Conservation (phyloP, 2,888 invertebrate species). For the Abscondita cerata region DNA sequence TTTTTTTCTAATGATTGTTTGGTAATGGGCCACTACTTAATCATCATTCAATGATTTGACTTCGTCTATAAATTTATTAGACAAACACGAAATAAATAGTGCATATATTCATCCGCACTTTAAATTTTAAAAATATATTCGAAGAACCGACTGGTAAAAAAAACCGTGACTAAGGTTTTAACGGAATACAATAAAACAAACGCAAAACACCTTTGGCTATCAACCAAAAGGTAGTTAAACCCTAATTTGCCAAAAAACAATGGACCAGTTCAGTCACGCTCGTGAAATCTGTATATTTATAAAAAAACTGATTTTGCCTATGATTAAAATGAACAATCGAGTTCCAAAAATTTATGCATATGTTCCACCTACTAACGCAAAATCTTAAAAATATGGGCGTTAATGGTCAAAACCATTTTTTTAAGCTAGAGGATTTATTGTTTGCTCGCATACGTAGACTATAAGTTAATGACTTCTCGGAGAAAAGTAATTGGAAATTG, state of each 20-base stretch:
- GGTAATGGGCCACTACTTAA: too few species aligned
- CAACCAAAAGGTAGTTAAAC: conserved; percentile 9
- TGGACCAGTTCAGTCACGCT: neutral
- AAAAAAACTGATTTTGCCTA: too few species aligned
- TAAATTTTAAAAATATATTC: conserved; percentile 2
- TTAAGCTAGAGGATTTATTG: neutral
- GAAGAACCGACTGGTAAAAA: neutral
- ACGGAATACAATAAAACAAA: conserved; percentile 8
- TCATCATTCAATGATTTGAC: conserved; percentile 4
- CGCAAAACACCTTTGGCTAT: neutral
- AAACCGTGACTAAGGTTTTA: conserved; percentile 5
- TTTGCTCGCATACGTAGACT: neutral
- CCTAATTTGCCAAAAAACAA: conserved; percentile 6
- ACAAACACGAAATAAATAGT: neutral
- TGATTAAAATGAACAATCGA: neutral
- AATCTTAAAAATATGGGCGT: neutral
- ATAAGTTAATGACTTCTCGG: neutral
- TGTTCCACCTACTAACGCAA: neutral
- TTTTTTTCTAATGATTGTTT: neutral
- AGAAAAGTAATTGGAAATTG: conserved; percentile 3
- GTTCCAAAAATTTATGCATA: conserved; percentile 4
- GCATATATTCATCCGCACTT: neutral
- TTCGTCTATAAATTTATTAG: conserved; percentile 2
- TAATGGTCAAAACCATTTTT: neutral
- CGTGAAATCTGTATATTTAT: neutral